Evolutionary conservation across 2,797 vertebrate species (phyloP), one percentile per base, ranked within the genome.

Genomic region (Bradypodion ventrale): DNA sequence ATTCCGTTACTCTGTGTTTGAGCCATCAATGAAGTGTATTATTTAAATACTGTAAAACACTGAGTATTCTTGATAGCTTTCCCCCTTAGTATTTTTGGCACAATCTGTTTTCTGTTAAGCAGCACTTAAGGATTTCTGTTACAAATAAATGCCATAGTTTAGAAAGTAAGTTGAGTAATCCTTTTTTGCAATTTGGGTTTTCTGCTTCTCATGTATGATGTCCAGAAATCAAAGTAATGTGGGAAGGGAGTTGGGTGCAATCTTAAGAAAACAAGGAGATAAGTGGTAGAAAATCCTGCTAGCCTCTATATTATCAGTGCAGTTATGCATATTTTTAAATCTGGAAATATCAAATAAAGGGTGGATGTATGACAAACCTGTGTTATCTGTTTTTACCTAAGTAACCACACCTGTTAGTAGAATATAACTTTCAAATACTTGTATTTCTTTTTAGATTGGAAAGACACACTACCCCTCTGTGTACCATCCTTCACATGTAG

Each of bases 21-120:
- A 85, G 9, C 59, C 13, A 68, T 40, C 62, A 80, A 16, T 75
- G 37, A 60, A 75, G 80, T 12, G 52, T 80, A 75, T 80, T 75
- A 59, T 80, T 32, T 21, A 40, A 40, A 12, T 66, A 56, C 7
- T 32, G 42, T 44, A 66, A 40, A 44, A 37, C 35, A 66, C 29
- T 66, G 32, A 12, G 42, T 25, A 25, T 6, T 63, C 78, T 15
- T 40, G 40, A 25, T 32, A 59, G 16, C 15, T 23, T 42, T 79
- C 79, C 75, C 46, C n/a, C 25, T 56, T 35, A 27, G 16, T 60
- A 35, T 80, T 75, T 75, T 56, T 42, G 44, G 74, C 42, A 73
- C 44, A 79, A 79, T 42, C 74, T 75, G 46, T 85, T 75, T 84
- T 75, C 75, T 85, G 63, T 68, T 75, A 35, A 68, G n/a, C 52